Evolutionary conservation across 2,797 vertebrate genomes (phyloP).

Genomic region (Tachyglossus aculeatus): DNA sequence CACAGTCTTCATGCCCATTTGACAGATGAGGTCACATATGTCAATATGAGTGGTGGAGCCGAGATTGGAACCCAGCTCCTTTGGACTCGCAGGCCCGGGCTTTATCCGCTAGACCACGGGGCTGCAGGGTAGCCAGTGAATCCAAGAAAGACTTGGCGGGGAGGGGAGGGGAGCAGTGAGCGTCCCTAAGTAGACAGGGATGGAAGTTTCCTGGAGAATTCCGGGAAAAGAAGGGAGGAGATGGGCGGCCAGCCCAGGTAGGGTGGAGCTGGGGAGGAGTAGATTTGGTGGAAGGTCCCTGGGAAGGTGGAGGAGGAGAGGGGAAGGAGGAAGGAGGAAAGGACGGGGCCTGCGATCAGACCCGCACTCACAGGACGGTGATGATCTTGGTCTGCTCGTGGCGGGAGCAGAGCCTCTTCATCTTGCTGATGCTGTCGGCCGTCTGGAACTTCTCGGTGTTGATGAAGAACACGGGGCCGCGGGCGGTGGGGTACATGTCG

Average conservation of each 20-base stretch:
- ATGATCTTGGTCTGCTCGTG: constrained; percentile 69
- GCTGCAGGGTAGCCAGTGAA: no score
- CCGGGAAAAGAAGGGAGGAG: not conserved
- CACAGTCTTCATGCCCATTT: no score
- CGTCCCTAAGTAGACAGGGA: not conserved
- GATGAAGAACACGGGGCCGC: constrained; percentile 75
- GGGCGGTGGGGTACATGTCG: constrained; percentile 64
- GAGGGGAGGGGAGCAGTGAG: not conserved
- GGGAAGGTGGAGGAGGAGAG: not conserved
- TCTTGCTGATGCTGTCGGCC: constrained; percentile 53
- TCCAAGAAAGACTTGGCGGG: not conserved
- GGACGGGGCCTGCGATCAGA: no score
- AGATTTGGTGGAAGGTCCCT: not conserved
- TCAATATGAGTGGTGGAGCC: no score
- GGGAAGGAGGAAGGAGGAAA: not conserved
- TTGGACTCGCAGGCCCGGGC: no score
- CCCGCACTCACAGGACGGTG: constrained; percentile 74
- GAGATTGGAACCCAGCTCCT: no score
- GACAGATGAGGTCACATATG: no score
- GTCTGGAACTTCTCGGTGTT: constrained; percentile 78
- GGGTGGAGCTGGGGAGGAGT: not conserved
- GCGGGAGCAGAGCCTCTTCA: constrained; percentile 68
- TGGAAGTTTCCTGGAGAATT: not conserved
- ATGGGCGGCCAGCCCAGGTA: no score
- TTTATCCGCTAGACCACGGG: not conserved